Evolutionary conservation across 2,888 invertebrate species (phyloP).

Genomic region (Calameuta filiformis): DNA sequence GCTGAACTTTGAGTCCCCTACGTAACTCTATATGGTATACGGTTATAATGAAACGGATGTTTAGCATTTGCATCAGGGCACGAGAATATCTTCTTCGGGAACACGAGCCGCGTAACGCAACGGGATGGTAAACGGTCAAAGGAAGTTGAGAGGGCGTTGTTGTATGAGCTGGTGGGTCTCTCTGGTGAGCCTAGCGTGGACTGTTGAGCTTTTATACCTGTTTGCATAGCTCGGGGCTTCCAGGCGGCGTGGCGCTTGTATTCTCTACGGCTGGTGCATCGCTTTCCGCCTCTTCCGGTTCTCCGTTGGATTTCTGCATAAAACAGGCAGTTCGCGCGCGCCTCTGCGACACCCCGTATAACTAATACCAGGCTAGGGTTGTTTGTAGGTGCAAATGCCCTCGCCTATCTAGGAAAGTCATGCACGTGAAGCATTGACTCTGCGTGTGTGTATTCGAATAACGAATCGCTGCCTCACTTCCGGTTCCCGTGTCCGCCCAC

Average conservation of each 20-base stretch:
- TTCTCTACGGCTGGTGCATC: neutral
- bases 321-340: slow-evolving; percentile 29
- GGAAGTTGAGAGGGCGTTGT: slow-evolving; percentile 30
- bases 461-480: neutral
- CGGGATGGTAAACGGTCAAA: slow-evolving; percentile 32
- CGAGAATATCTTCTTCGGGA: neutral
- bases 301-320: slow-evolving; percentile 40
- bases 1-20: neutral
- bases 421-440: neutral
- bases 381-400: neutral
- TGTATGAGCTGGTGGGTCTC: slow-evolving; percentile 27
- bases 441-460: neutral
- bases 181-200: slow-evolving; percentile 22
- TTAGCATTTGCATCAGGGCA: neutral
- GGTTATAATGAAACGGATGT: neutral
- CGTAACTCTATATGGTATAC: neutral
- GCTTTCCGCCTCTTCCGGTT: slow-evolving; percentile 19
- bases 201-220: slow-evolving; percentile 13
- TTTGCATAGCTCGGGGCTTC: slow-evolving; percentile 7
- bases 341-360: neutral
- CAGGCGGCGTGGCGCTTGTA: neutral
- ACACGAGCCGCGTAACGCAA: neutral
- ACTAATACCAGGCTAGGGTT: neutral
- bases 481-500: neutral
- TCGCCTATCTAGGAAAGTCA: neutral